These are phyloP conservation scores for Helleia helle DNA, from an alignment of 2,888 invertebrate species.

Conservation along the genomic window DNA sequence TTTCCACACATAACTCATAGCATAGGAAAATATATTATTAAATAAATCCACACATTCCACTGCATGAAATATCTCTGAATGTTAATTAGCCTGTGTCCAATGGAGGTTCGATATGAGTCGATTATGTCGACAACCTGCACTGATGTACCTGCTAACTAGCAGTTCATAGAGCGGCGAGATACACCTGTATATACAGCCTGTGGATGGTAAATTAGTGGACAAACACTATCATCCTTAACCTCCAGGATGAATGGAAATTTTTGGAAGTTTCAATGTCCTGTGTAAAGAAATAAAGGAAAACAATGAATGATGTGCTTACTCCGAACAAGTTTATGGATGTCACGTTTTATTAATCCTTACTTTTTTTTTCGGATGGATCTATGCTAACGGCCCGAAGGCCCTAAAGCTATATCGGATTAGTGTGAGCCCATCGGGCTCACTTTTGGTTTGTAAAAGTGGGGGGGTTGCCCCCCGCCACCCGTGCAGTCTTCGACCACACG, in stretches of 20 bases:
- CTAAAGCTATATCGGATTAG: too few relatives aligned
- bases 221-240: neutral
- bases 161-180: conserved; percentile 35
- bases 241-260: neutral
- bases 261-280: conserved; percentile 11
- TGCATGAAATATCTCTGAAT: conserved; percentile 9
- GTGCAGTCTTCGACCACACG: too few relatives aligned
- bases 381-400: too few relatives aligned
- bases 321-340: too few relatives aligned
- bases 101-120: conserved; percentile 14
- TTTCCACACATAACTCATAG: conserved; percentile 3
- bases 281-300: too few relatives aligned
- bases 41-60: conserved; percentile 7
- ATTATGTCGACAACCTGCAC: conserved; percentile 40
- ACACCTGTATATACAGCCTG: conserved; percentile 35
- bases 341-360: too few relatives aligned
- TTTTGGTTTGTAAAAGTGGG: too few relatives aligned
- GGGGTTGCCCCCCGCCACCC: too few relatives aligned
- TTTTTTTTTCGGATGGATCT: too few relatives aligned
- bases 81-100: conserved; percentile 12
- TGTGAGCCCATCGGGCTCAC: too few relatives aligned
- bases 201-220: neutral
- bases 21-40: neutral
- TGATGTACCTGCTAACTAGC: conserved; percentile 52
- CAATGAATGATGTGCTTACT: too few relatives aligned